A percentile compares a stretch with the other conserved stretches of the same genome.
These are phyloP conservation scores for Drosophila mulleri DNA, from an alignment of 2,888 invertebrate genomes.

Conservation along the genomic window DNA sequence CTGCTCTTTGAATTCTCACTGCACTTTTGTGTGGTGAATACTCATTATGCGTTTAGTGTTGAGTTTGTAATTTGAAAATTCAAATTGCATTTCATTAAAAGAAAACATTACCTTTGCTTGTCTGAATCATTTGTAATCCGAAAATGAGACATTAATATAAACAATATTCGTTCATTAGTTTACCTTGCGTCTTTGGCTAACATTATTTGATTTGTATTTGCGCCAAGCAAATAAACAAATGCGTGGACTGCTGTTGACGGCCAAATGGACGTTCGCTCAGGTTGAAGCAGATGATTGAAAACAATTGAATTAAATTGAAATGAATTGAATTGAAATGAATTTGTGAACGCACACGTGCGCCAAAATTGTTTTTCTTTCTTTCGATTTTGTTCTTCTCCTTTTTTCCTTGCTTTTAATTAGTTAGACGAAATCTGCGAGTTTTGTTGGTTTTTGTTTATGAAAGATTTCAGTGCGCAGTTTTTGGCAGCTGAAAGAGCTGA, in stretches of 20 bases:
- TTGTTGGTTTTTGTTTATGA: conserved; percentile 58
- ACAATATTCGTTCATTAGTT: conserved; percentile 38
- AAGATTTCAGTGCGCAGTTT: conserved; percentile 42
- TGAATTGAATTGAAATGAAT: conserved; percentile 29
- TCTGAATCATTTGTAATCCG: not conserved
- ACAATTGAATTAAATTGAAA: conserved; percentile 30
- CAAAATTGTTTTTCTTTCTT: conserved; percentile 26
- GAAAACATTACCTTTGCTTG: conserved; percentile 11
- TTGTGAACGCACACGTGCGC: conserved; percentile 37
- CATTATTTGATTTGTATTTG: conserved; percentile 26
- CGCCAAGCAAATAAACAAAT: conserved; percentile 43
- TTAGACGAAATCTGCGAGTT: conserved; percentile 4
- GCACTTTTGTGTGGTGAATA: conserved; percentile 20
- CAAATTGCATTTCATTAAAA: not conserved
- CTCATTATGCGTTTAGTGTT: not conserved
- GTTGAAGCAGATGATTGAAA: conserved; percentile 34
- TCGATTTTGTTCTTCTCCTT: conserved; percentile 1
- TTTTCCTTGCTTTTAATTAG: conserved; percentile 33
- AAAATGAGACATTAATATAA: conserved; percentile 30
- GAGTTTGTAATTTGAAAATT: conserved; percentile 15
- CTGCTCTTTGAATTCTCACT: conserved; percentile 26
- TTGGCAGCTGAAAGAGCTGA: conserved; percentile 27
- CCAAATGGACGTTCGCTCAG: conserved; percentile 29
- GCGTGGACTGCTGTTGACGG: conserved; percentile 28
- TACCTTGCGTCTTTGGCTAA: conserved; percentile 18